Base-by-base conservation (phyloP, 2,797 vertebrate species). In the Chloroceryle inda region DNA sequence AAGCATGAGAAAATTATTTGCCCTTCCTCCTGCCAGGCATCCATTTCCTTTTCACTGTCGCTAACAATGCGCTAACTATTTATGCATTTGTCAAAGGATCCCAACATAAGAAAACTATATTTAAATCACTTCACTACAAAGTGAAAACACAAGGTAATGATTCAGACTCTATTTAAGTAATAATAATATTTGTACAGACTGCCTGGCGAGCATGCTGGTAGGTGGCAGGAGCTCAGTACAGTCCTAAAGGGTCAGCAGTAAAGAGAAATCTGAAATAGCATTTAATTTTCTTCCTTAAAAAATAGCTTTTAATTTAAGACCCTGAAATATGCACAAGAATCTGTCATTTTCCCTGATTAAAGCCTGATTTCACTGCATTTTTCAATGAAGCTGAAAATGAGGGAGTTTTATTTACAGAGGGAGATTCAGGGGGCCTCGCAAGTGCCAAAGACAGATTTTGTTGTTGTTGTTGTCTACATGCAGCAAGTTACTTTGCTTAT, bases 1-100 rank as follows among this genome's bases (percentile, higher is more conserved):
- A 96, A 97, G 87, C 96, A 96, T 96, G 95, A 97, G 97, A 97
- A 97, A 96, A 96, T 95, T 85, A 95, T 97, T 96, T 96, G 95
- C 94, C 86, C 93, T 97, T 97, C 96, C 95, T 95, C 95, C 87
- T 93, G 95, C 95, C 92, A 85, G 74, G 88, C 92, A 89, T 91
- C 89, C 91, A 96, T 95, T 97, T 97, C 97, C 96, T 97, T 93
- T 96, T 89, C 92, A 88, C 81, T 27, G 68, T 38, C 81, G 92
- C 92, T 97, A 97, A 97, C 95, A 97, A 97, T 97, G 96, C 78
- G 35, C 88, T 93, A 97, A 96, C 96, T 94, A 96, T 97, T 97
- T 95, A 95, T 96, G 96, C 95, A 15, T 95, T 97, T 96, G 95
- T 96, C 94, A 96, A 90, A 97, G 90, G 87, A 95, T 84, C 62